Base-by-base conservation (phyloP, 1,140 invertebrate species). In the Mamestra configurata region DNA sequence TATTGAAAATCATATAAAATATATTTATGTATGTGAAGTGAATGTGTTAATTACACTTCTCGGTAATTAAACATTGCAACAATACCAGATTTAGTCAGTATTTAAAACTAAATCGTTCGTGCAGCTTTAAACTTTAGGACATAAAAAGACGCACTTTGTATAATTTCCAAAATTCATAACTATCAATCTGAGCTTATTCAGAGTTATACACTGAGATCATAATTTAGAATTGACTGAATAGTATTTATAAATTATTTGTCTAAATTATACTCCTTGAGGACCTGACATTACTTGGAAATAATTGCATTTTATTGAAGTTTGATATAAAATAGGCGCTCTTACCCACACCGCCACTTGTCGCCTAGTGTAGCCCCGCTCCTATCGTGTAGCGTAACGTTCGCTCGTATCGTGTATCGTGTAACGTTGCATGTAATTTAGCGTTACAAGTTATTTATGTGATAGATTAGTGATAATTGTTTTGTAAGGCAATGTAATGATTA, bases 371-470 rank as follows among this genome's bases (percentile, higher is more conserved):
- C 55, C 31, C 15, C 24, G 40, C 4, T 24, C 7, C 18, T n/a
- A 3, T 31, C 27, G 27, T 31, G 27, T 31, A 31, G 27, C 27
- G 27, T 31, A 31, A 31, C n/a, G n/a, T n/a, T n/a, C n/a, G n/a
- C n/a, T n/a, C n/a, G n/a, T n/a, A n/a, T n/a, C n/a, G n/a, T n/a
- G n/a, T 57, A 27, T 22, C 24, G 70, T 57, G 55, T 37, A 76
- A 35, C 70, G 37, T 76, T 76, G 57, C 73, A 64, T 49, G 57
- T 11, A 15, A 53, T 37, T 46, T 76, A 76, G 73, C 15, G 31
- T 64, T 49, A 64, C 55, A 49, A 49, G 27, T 72, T 84, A 84
- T 84, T 76, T 83, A 87, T 89, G 84, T 90, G 86, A 88, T 89
- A 88, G 79, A 77, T 53, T 90, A 89, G 83, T 86, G 75, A 86